These are phyloP conservation scores for Drosophila infuscata DNA, from an alignment of 2,888 invertebrate genomes.

Conservation along the genomic window DNA sequence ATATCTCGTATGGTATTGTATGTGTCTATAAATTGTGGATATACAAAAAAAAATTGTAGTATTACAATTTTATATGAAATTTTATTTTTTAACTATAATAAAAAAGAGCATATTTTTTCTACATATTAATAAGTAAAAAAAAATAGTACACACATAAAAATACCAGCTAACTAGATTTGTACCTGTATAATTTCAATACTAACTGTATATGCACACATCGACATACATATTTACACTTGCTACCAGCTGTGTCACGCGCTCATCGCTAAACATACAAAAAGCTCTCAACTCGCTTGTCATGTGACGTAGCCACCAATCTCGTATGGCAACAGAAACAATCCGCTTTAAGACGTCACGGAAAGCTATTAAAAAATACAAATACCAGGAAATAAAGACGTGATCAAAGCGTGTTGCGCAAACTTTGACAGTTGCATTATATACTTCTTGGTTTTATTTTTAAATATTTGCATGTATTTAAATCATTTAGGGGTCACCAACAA, in stretches of 20 bases:
- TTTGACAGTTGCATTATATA: constrained; percentile 1
- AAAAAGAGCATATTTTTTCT: neutral
- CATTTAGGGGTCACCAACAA: constrained; percentile 44
- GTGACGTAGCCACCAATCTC: constrained; percentile 27
- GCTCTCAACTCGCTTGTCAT: constrained; percentile 13
- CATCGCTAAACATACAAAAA: constrained; percentile 12
- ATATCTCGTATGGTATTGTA: accelerated
- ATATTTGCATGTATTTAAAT: constrained; percentile 1
- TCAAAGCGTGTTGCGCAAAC: constrained; percentile 30
- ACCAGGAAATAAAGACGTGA: constrained; percentile 16
- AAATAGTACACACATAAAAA: neutral
- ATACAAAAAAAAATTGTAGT: neutral
- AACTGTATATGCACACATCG: neutral
- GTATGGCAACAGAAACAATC: constrained; percentile 50
- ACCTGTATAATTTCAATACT: neutral
- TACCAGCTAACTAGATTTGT: neutral
- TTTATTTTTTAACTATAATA: neutral
- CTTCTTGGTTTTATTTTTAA: constrained; percentile 27
- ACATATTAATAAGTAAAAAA: neutral
- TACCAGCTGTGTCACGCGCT: constrained; percentile 8
- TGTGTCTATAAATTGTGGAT: neutral
- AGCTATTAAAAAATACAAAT: constrained; percentile 7
- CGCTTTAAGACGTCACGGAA: constrained; percentile 25
- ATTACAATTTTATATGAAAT: neutral
- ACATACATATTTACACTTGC: no score